Conservation (phyloP, 2,113 vertebrate species). For the Rhagologus leucostigma region DNA sequence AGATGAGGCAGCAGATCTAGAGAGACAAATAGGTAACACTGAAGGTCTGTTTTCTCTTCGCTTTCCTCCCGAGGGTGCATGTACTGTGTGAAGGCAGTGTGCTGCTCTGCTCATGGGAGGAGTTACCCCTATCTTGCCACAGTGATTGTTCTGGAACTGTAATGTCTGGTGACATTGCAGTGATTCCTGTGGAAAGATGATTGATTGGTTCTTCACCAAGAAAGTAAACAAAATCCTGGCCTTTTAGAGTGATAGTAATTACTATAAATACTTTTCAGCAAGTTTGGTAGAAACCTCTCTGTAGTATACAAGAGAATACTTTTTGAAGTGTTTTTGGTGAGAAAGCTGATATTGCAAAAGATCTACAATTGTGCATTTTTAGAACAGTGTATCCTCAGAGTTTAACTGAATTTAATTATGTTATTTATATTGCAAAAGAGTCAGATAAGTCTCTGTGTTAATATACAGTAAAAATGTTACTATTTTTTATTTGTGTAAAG, state of each 20-base stretch:
- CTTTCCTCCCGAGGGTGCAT: background rate
- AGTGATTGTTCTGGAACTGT: background rate
- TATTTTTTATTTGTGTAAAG: background rate
- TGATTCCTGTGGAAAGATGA: background rate
- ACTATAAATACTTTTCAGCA: background rate
- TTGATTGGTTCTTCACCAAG: background rate
- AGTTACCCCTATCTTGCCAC: background rate
- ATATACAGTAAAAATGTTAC: background rate
- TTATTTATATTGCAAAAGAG: background rate
- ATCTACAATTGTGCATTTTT: background rate
- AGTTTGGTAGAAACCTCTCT: background rate
- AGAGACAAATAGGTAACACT: conserved; percentile 93
- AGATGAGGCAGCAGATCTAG: conserved; percentile 92
- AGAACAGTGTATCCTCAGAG: background rate
- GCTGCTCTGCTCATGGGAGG: background rate
- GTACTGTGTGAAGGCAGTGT: background rate
- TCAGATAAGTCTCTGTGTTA: background rate
- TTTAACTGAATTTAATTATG: background rate
- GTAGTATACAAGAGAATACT: background rate
- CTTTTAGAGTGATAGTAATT: background rate
- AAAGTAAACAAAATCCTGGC: background rate
- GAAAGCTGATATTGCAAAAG: background rate
- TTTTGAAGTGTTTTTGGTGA: background rate
- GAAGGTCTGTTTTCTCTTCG: conserved; percentile 49
- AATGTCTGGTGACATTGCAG: background rate